A percentile compares a stretch with the other conserved stretches of the same genome.
Evolutionary conservation across 2,113 vertebrate genomes (phyloP).

Genomic region (Pitta sordida): DNA sequence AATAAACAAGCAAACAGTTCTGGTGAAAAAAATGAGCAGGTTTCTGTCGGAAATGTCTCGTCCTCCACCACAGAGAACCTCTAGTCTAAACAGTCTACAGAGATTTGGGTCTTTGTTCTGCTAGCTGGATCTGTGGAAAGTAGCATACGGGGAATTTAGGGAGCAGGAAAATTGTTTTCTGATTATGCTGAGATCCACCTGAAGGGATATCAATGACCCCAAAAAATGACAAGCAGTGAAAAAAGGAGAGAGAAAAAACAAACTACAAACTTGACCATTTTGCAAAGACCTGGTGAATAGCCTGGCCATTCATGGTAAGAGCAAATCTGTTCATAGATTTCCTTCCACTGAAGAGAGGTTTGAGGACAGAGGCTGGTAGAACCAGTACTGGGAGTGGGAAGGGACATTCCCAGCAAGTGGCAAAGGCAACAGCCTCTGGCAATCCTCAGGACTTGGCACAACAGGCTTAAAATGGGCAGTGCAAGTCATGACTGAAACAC

Average conservation of each 20-base stretch:
- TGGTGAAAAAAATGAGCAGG: not conserved
- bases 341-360: not conserved
- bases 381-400: not conserved
- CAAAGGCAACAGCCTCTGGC: not conserved
- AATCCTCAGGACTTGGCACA: not conserved
- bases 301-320: rapidly evolving
- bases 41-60: not conserved
- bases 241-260: not conserved
- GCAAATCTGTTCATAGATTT: not conserved
- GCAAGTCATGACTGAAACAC: too few species aligned
- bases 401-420: not conserved
- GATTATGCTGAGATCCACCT: not conserved
- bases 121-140: not conserved
- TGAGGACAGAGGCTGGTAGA: not conserved
- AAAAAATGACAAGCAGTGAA: not conserved
- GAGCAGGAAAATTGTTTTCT: not conserved
- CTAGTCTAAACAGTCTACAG: not conserved
- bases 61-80: not conserved
- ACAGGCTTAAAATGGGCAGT: not conserved
- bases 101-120: not conserved
- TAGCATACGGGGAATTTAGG: rapidly evolving
- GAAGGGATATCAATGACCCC: not conserved
- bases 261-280: not conserved
- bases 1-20: constrained; percentile 2
- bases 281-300: not conserved